A percentile compares a stretch with the other conserved stretches of the same genome.
Conservation (phyloP, 2,888 invertebrate species). For the Phoenoteleia sp. region DNA sequence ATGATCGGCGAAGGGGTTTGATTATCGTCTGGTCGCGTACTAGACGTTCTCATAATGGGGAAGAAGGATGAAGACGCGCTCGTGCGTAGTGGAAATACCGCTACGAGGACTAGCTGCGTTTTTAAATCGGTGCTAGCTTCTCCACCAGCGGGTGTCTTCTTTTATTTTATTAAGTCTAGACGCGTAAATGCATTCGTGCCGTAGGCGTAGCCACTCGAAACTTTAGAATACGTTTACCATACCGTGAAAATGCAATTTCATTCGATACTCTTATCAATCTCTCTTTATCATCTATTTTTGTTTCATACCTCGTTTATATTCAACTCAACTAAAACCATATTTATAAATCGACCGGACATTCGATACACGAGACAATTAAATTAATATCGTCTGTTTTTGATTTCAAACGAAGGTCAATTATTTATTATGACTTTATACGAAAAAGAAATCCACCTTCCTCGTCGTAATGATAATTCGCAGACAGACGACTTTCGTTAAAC, state of each 20-base stretch:
- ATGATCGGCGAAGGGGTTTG: slow-evolving; percentile 47
- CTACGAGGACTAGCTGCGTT: slow-evolving; percentile 79
- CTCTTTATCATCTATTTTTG: slow-evolving; percentile 22
- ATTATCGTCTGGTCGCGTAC: slow-evolving; percentile 60
- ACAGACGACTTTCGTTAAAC: slow-evolving; percentile 64
- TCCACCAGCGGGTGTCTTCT: slow-evolving; percentile 81
- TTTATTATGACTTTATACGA: not conserved
- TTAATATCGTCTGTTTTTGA: too few species aligned
- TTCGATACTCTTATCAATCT: slow-evolving; percentile 58
- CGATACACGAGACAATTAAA: too few species aligned
- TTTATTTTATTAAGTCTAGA: slow-evolving; percentile 86
- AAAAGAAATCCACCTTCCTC: slow-evolving; percentile 33
- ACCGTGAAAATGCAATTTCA: slow-evolving; percentile 64
- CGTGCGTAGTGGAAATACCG: slow-evolving; percentile 80
- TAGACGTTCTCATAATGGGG: slow-evolving; percentile 64
- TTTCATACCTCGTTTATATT: not conserved
- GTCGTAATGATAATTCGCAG: slow-evolving; percentile 40
- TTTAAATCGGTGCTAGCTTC: slow-evolving; percentile 78
- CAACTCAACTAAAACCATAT: too few species aligned
- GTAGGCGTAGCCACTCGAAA: slow-evolving; percentile 80
- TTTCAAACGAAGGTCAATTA: too few species aligned
- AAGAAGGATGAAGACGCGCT: slow-evolving; percentile 68
- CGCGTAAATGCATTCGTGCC: slow-evolving; percentile 86
- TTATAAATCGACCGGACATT: too few species aligned
- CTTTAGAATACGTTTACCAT: slow-evolving; percentile 62